Evolutionary conservation across 2,113 vertebrate species (phyloP), one percentile per base, ranked within the genome.

Genomic region (Stegastes partitus): DNA sequence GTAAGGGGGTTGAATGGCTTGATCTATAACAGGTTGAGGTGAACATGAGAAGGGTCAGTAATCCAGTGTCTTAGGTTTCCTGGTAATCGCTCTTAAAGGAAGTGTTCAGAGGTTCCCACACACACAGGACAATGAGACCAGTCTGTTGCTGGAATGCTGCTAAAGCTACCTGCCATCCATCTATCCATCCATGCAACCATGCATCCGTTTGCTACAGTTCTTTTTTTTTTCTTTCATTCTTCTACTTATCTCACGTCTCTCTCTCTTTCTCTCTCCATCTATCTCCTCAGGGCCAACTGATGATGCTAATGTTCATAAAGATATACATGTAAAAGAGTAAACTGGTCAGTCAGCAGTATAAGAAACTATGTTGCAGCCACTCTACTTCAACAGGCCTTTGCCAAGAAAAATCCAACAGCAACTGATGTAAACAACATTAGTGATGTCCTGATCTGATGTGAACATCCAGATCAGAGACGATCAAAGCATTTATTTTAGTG

Each of bases 31-130:
- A 85, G 71, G 77, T 87, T 85, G 82, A 77, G 72, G 83, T 82
- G 87, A 91, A 91, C 87, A 87, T 89, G 85, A 91, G 89, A 72
- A 80, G 87, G 82, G 80, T 89, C 83, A 87, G 80, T 84, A 86
- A 91, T 89, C 80, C 80, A 83, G 72, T 54, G 11, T 87, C 78
- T 87, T 69, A 61, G 81, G 78, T 91, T 91, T 89, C 89, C 69
- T 78, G 82, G 83, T 91, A 91, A 91, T 91, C 76, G 39, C 75
- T 87, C 83, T 89, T 91, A 85, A 87, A 91, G 89, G 85, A 89
- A 91, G 85, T 86, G 87, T 84, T 86, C 82, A 34, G 70, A 68
- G 71, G 77, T 91, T 91, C 87, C 89, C 89, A 86, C 89, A 89
- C 79, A 83, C 74, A 61, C 78, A 45, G 75, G 76, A 91, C 89